Evolutionary conservation across 37 sponge, comb jelly and placozoan genomes (phyloP), one percentile per base, ranked within the genome.

Genomic region (Lycopodina hypogea): DNA sequence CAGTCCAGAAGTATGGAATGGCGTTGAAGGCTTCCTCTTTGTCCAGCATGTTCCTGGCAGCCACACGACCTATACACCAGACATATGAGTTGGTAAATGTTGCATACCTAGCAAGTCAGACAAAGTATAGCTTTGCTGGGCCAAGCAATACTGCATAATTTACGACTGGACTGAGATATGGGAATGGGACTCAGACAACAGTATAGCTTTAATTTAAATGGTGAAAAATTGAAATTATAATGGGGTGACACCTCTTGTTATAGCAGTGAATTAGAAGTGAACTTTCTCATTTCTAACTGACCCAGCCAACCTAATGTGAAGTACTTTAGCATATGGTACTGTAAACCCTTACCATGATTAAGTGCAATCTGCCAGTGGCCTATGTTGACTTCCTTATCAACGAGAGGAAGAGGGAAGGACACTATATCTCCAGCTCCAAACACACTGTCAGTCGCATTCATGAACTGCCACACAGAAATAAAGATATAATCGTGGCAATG

Each of bases 331-430:
- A 59, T 17, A 12, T 59, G 4, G 60, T 6, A 17, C 4, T 12
- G n/a, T 23, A 4, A 3, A 28, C 18, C 6, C 74, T 73, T 53
- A 83, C 95, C 96, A 71, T 93, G 96, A 37, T 92, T 84, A 55
- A 86, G 86, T 15, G 97, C 94, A 23, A 96, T 81, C 78, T 96
- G 97, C 94, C 94, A 96, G 78, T 96, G 97, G 36, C 95, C 97
- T 68, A 96, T 96, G 74, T 78, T 81, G 58, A 87, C 86, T 23
- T 86, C 40, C 37, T 83, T 81, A 34, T 71, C 81, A 57, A 73
- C 60, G 29, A 90, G 77, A 30, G 94, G 97, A 2, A 94, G 83
- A 39, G 92, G 91, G 61, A 96, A 96, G 15, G 75, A 60, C 2
- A 74, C 97, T 62, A 96, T 91, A 61, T 96, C 97, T 36, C 97